These are phyloP conservation scores for Ooceraea biroi DNA, from an alignment of 1,140 invertebrate species.

Conservation along the genomic window DNA sequence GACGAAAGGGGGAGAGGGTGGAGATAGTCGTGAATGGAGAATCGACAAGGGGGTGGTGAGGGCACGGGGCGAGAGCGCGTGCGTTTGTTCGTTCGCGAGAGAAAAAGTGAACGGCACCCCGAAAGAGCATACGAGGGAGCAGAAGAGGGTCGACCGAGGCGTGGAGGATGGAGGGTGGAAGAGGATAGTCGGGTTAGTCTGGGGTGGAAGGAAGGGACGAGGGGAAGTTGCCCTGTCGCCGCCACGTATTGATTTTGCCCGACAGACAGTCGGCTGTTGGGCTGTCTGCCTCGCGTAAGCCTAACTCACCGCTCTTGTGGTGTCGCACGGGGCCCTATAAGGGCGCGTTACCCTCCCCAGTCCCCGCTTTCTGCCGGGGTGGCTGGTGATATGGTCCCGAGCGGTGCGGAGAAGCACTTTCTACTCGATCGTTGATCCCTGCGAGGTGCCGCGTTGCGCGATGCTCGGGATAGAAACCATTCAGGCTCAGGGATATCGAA, in stretches of 20 bases:
- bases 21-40: background rate
- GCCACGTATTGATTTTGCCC: slow-evolving; percentile 85
- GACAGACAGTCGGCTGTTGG: slow-evolving; percentile 83
- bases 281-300: slow-evolving; percentile 75
- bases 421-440: background rate
- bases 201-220: slow-evolving; percentile 64
- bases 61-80: slow-evolving; percentile 20
- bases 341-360: background rate
- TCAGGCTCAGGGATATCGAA: background rate
- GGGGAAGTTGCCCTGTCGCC: slow-evolving; percentile 80
- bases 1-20: slow-evolving; percentile 42
- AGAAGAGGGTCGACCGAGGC: slow-evolving; percentile 65
- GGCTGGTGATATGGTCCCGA: slow-evolving; percentile 20
- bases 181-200: slow-evolving; percentile 63
- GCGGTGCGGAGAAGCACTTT: background rate
- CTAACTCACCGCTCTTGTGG: slow-evolving; percentile 73
- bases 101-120: slow-evolving; percentile 56
- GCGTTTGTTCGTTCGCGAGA: slow-evolving; percentile 37
- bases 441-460: background rate
- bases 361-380: slow-evolving; percentile 12
- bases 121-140: slow-evolving; percentile 45
- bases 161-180: slow-evolving; percentile 55
- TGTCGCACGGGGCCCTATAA: slow-evolving; percentile 31
- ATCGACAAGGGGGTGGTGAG: slow-evolving; percentile 29
- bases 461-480: background rate